Evolutionary conservation across 2,888 invertebrate genomes (phyloP), one percentile per base, ranked within the genome.

Genomic region (Polymixis lichenea): DNA sequence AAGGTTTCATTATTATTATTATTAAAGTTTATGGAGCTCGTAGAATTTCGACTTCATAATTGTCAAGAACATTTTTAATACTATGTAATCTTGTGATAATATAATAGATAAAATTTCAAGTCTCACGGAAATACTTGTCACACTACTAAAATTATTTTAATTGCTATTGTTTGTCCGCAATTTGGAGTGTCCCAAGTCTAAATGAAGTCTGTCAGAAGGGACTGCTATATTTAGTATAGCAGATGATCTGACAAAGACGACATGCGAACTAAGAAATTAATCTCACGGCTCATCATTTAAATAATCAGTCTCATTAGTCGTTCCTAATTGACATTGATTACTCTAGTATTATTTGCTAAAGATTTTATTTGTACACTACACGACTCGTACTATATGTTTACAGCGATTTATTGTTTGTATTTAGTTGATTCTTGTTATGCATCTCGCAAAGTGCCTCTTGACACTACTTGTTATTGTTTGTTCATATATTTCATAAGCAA

Each of bases 261-360:
- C n/a, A 55, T 46, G 49, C 28, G 28, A 64, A 28, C 5, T 38
- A 46, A 81, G 13, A 0, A 67, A 77, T 71, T 70, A 73, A 69
- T 82, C n/a, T 60, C 64, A 58, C 25, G 32, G 25, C 49, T 70
- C 28, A 67, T 67, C n/a, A 77, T 66, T 61, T 38, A 25, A 70
- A 51, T 75, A 66, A 72, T 82, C 64, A 78, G 62, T 76, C n/a
- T 53, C 22, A 61, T 58, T 13, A 46, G 78, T 49, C 32, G 32
- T 53, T 49, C 13, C 13, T 78, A 83, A 85, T 85, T 85, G 86
- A 71, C 86, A 71, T 65, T 86, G 78, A 85, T 67, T 38, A 15
- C 49, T 53, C n/a, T 73, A 71, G 9, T 70, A 64, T n/a, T 67
- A 72, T 83, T 78, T 73, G 77, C 68, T 67, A 71, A 82, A 60